Base-by-base conservation (phyloP, 1,140 invertebrate species). In the Zaprionus davidi region DNA sequence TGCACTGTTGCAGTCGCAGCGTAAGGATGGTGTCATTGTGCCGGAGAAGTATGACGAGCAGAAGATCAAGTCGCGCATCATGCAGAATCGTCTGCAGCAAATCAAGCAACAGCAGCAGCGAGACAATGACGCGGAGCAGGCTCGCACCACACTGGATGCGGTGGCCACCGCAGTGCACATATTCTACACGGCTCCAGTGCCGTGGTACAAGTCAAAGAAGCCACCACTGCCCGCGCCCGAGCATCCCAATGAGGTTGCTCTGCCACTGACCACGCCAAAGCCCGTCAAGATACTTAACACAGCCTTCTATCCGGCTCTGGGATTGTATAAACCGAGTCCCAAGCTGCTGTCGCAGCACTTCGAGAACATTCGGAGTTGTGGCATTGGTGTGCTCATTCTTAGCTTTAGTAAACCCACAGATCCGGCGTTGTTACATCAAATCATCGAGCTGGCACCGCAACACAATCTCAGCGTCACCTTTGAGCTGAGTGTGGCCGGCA, bases 31-130 rank as follows among this genome's bases (percentile, higher is more conserved):
- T 28, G 58, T 86, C 26, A 92, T 92, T 79, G 87, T 92, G 58
- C 92, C 91, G 1, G 92, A 93, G 44, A 93, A 93, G 66, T 93
- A 93, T 44, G 81, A 93, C 38, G 92, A 93, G 59, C 87, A 87
- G 26, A 90, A 92, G 67, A 78, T 93, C 22, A 93, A 93, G 63
- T 72, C 79, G 15, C 79, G 92, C 28, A 82, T 93, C 26, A 92
- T 92, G 41, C 78, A 91, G 62, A 85, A 79, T n/a, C 91, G 91
- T 15, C 79, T 93, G 36, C 79, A 90, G 62, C 74, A 91, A 38
- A 67, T 92, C 46, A 91, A 81, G 66, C 76, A 90, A 38, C 79
- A 91, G 46, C 82, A 79, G 51, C 90, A 91, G 11, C 58, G 80
- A 1, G 78, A 85, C 51, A 75, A 68, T 11, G 86, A 79, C 4